Evolutionary conservation across 2,113 vertebrate species (phyloP), one percentile per base, ranked within the genome.

Genomic region (Oreochromis aureus): DNA sequence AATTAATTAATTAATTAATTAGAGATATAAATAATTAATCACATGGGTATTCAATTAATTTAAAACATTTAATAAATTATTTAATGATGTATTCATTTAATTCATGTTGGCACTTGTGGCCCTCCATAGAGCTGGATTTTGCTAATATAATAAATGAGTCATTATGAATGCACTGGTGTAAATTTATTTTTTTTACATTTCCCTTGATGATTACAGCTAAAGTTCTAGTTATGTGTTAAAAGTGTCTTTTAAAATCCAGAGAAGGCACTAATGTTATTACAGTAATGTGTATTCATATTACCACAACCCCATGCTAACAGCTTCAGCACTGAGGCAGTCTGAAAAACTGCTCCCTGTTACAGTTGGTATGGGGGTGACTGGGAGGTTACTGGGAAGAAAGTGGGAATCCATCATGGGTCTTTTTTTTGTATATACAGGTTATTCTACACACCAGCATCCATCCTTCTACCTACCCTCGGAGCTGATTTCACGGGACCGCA

Each of bases 401-500:
- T 6, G 22, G 18, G 34, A 16, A 18, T 13, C 7, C 1, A 27
- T 5, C 44, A 19, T 76, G 44, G 41, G 15, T 19, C 32, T 36
- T 66, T 18, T 76, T 32, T 51, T 12, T 3, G 6, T 18, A 10
- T 13, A 7, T 12, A 5, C 44, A 71, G 54, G 30, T 82, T 18
- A 44, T 11, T 11, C 44, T 36, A 82, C 1, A 8, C 16, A n/a
- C 34, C 19, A 2, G 19, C 2, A 36, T 12, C 30, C 79, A 44
- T 15, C 44, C 78, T 27, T 55, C 61, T 12, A 87, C 94, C 36
- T 93, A 97, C 96, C 96, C 34, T 96, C 96, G 9, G 92, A 90
- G 91, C 95, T 96, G 95, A 97, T 96, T 91, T 97, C 96, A 51
- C 96, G 95, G 16, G 96, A 97, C 76, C 96, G 95, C 83, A 97